Conservation (phyloP, 2,797 vertebrate species). For the Brachymystax lenok region DNA sequence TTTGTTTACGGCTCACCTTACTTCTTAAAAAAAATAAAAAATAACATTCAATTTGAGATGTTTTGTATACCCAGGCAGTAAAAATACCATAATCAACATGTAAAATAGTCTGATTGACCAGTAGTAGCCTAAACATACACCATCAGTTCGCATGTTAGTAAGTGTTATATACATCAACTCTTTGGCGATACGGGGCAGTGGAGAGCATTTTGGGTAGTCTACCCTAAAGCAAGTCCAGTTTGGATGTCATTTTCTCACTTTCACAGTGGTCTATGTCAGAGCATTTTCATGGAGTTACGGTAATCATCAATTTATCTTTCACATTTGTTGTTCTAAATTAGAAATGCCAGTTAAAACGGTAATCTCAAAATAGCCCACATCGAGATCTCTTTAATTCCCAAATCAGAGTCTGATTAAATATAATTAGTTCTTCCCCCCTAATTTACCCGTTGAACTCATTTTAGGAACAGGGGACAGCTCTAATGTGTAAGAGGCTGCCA, state of each 20-base stretch:
- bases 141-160: neutral
- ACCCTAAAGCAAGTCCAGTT: neutral
- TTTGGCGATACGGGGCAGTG: neutral
- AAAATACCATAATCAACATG: neutral
- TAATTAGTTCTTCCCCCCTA: neutral
- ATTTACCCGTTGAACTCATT: neutral
- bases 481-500: neutral
- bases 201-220: neutral
- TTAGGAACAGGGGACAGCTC: neutral
- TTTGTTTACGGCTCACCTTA: too few species aligned
- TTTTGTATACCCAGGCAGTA: too few species aligned
- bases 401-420: constrained; percentile 9
- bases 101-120: too few species aligned
- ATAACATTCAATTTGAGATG: too few species aligned
- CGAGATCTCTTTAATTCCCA: neutral
- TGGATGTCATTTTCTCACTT: neutral
- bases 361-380: neutral
- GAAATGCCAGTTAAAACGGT: neutral
- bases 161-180: neutral
- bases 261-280: neutral
- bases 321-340: neutral
- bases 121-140: neutral
- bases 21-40: too few species aligned
- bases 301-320: neutral
- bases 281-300: neutral